Conservation (phyloP, 2,797 vertebrate species). For the Liasis olivaceus region DNA sequence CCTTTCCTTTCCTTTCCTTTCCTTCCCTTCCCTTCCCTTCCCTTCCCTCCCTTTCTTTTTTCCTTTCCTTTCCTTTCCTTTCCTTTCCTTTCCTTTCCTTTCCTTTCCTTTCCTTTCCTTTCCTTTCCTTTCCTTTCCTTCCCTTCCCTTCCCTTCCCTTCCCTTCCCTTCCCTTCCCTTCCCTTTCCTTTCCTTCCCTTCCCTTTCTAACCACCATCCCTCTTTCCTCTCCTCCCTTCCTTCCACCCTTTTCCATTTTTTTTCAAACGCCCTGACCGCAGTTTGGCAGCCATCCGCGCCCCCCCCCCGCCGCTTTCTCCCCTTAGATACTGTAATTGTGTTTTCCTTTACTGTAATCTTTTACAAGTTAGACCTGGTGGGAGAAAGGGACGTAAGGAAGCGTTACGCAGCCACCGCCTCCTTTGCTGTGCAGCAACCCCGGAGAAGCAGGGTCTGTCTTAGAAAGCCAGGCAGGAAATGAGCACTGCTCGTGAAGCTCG, state of each 20-base stretch:
- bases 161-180: too few species aligned
- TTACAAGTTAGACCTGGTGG: background rate
- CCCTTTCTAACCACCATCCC: background rate
- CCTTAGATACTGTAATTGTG: background rate
- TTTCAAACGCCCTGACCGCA: background rate
- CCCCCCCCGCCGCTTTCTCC: background rate
- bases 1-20: too few species aligned
- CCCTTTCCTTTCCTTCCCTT: too few species aligned
- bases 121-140: too few species aligned
- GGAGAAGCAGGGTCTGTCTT: background rate
- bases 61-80: too few species aligned
- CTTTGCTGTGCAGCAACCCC: background rate
- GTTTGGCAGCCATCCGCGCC: background rate
- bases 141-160: too few species aligned
- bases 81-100: too few species aligned
- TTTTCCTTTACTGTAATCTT: background rate
- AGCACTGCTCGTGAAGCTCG: background rate
- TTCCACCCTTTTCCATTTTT: background rate
- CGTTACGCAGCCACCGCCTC: fast-evolving
- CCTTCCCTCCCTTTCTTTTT: too few species aligned
- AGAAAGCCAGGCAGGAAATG: background rate
- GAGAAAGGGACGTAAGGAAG: background rate
- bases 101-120: too few species aligned
- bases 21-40: too few species aligned
- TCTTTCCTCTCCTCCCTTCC: background rate